These are phyloP conservation scores for Dicroscelio sp. DNA, from an alignment of 2,888 invertebrate genomes.

Conservation along the genomic window DNA sequence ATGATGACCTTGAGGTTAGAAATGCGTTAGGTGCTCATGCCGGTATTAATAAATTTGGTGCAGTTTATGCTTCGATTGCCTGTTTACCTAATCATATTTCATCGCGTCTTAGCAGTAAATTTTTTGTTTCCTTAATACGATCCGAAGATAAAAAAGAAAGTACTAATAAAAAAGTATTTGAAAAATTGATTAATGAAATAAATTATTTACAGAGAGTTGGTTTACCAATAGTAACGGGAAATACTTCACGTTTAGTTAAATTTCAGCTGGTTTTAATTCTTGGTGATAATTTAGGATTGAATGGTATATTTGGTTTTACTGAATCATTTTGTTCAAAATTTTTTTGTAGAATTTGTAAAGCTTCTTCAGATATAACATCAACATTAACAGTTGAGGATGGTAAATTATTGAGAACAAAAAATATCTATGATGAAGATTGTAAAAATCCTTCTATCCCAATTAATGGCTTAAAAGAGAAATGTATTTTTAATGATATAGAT, in stretches of 20 bases:
- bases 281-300: slow-evolving; percentile 46
- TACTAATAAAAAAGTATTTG: not conserved
- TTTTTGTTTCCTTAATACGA: not conserved
- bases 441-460: not conserved
- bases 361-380: not conserved
- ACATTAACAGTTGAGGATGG: slow-evolving; percentile 30
- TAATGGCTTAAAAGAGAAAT: slow-evolving; percentile 50
- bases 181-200: slow-evolving; percentile 13
- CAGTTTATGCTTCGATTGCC: too few relatives aligned
- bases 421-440: slow-evolving; percentile 29
- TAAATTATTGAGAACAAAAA: not conserved
- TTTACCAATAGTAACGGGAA: not conserved
- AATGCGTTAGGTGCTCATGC: too few relatives aligned
- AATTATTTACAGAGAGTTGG: slow-evolving; percentile 32
- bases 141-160: not conserved
- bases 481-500: slow-evolving; percentile 19
- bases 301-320: slow-evolving; percentile 16
- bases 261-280: slow-evolving; percentile 38
- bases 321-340: slow-evolving; percentile 33
- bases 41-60: too few relatives aligned
- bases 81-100: too few relatives aligned
- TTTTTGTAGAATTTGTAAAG: not conserved
- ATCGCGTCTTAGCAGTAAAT: not conserved
- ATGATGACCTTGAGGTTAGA: too few relatives aligned
- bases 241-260: not conserved